Conservation (phyloP, 2,113 vertebrate species). For the Dipodomys stephensi region DNA sequence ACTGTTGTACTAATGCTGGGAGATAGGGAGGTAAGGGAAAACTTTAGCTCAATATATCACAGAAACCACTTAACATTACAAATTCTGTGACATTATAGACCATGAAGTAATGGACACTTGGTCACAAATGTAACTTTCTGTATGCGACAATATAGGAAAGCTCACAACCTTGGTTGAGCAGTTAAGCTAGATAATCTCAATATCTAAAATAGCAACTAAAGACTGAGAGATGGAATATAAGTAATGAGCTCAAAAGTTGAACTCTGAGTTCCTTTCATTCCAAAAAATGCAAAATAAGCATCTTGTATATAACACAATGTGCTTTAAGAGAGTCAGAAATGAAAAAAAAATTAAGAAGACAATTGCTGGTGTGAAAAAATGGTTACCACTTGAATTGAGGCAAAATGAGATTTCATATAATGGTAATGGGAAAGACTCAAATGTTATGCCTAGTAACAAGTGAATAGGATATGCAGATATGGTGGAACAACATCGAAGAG, state of each 20-base stretch:
- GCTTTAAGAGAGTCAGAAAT: background rate
- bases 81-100: background rate
- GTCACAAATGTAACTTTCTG: background rate
- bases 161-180: background rate
- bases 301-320: background rate
- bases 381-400: background rate
- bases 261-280: background rate
- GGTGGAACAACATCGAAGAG: background rate
- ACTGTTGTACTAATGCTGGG: background rate
- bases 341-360: background rate
- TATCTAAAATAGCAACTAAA: background rate
- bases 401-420: conserved; percentile 59
- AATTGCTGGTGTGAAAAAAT: background rate
- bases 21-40: background rate
- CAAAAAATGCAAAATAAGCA: background rate
- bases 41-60: background rate
- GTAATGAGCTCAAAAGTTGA: conserved; percentile 33
- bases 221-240: conserved; percentile 10
- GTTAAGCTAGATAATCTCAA: background rate
- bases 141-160: background rate
- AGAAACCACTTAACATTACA: conserved; percentile 7
- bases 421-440: background rate
- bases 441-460: background rate
- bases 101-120: background rate
- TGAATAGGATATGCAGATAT: background rate